Evolutionary conservation across 1,140 invertebrate species (phyloP).

Genomic region (Drosophila leontia): DNA sequence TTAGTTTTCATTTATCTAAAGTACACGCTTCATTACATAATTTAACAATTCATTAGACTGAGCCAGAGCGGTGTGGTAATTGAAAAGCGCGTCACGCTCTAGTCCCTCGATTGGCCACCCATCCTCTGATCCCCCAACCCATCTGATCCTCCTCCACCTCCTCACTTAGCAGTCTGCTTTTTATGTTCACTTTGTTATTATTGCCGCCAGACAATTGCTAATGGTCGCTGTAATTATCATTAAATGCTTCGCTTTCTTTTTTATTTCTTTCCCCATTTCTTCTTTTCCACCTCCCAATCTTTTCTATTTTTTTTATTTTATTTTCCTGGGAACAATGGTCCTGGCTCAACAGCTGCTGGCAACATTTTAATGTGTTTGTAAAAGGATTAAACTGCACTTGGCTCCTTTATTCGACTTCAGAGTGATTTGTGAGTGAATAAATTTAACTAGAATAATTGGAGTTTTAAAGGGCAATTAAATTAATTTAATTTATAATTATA

Average conservation of each 20-base stretch:
- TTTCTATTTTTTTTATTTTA: slow-evolving; percentile 3
- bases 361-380: slow-evolving; percentile 59
- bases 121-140: slow-evolving; percentile 3
- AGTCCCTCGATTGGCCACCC: slow-evolving; percentile 33
- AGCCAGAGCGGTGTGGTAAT: slow-evolving; percentile 58
- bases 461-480: not conserved
- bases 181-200: slow-evolving; percentile 69
- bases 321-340: slow-evolving; percentile 25
- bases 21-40: slow-evolving; percentile 78
- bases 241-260: slow-evolving; percentile 59
- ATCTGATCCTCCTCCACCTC: slow-evolving; percentile 1
- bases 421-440: slow-evolving; percentile 20
- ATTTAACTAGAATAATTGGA: not conserved
- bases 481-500: not conserved
- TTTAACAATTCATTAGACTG: slow-evolving; percentile 77
- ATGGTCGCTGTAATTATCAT: slow-evolving; percentile 77
- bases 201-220: slow-evolving; percentile 74
- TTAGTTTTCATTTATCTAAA: slow-evolving; percentile 78
- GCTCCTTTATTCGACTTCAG: slow-evolving; percentile 40
- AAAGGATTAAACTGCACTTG: slow-evolving; percentile 60
- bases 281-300: slow-evolving; percentile 17
- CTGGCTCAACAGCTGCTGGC: slow-evolving; percentile 48
- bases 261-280: slow-evolving; percentile 15
- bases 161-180: slow-evolving; percentile 47
- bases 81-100: slow-evolving; percentile 70